Conservation (phyloP, 1,140 invertebrate species). For the Panonychus citri region DNA sequence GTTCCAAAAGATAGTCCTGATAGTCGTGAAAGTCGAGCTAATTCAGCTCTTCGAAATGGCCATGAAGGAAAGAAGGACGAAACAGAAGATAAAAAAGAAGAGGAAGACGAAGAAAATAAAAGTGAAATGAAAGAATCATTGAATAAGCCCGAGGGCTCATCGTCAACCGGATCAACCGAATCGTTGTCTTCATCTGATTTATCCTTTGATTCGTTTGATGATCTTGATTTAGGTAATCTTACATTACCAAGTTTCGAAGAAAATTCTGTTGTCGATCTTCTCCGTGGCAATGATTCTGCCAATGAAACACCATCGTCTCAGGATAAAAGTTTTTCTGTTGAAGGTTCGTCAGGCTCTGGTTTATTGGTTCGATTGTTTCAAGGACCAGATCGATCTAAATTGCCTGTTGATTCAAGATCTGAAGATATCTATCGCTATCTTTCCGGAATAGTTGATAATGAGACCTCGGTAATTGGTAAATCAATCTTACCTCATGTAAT, state of each 20-base stretch:
- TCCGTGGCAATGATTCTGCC: neutral
- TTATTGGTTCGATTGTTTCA: slow-evolving; percentile 1
- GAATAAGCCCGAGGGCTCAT: no score
- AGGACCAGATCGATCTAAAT: slow-evolving; percentile 2
- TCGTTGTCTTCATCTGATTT: neutral
- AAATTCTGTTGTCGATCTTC: neutral
- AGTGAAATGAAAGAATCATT: neutral
- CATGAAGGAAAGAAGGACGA: neutral
- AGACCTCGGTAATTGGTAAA: neutral
- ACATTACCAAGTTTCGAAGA: neutral
- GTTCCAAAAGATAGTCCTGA: neutral
- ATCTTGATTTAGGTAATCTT: neutral
- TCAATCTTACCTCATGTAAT: neutral
- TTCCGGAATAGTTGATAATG: neutral
- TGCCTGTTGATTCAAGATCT: neutral
- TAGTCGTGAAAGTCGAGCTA: neutral
- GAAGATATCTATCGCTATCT: slow-evolving; percentile 7
- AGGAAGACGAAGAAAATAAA: neutral
- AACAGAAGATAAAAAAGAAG: neutral
- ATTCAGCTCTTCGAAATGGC: neutral
- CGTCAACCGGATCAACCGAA: no score
- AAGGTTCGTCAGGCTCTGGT: neutral
- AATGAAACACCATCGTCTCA: neutral
- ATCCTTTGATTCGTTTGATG: neutral
- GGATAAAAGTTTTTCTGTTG: neutral